Percentiles rank a stretch among this genome's conserved stretches.
Evolutionary conservation across 53 echinoderm and acorn worm genomes (phyloP).

Genomic region (Echinarachnius parma): DNA sequence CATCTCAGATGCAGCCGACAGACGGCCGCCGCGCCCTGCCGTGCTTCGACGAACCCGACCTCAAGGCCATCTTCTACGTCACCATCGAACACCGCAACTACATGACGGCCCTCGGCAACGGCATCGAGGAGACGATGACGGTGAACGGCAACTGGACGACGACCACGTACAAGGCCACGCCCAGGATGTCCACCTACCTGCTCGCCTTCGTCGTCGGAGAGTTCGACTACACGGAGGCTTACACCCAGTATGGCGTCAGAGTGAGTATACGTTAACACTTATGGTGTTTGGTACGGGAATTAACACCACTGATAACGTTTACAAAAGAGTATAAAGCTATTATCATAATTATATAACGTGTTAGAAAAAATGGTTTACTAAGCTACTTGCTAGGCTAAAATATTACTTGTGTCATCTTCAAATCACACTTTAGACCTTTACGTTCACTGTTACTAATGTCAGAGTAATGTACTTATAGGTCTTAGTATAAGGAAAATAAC

Average conservation of each 20-base stretch:
- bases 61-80: constrained; percentile 69
- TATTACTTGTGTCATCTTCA: no score
- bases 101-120: constrained; percentile 66
- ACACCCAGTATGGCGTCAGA: constrained; percentile 61
- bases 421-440: no score
- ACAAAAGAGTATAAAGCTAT: no score
- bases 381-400: no score
- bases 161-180: constrained; percentile 57
- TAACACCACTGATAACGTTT: no score
- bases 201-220: constrained; percentile 87
- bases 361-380: no score
- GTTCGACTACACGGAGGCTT: constrained; percentile 48
- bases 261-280: no score
- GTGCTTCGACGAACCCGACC: constrained; percentile 83
- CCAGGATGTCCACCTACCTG: constrained; percentile 76
- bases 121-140: constrained; percentile 18
- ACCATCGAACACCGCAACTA: constrained; percentile 65
- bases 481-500: no score
- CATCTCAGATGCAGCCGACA: constrained; percentile 79
- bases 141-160: constrained; percentile 45
- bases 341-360: no score
- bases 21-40: constrained; percentile 73
- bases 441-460: no score
- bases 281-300: no score
- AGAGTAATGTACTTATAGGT: no score